These are phyloP conservation scores for Anagyrus pseudococci DNA, from an alignment of 2,888 invertebrate genomes.

Conservation along the genomic window DNA sequence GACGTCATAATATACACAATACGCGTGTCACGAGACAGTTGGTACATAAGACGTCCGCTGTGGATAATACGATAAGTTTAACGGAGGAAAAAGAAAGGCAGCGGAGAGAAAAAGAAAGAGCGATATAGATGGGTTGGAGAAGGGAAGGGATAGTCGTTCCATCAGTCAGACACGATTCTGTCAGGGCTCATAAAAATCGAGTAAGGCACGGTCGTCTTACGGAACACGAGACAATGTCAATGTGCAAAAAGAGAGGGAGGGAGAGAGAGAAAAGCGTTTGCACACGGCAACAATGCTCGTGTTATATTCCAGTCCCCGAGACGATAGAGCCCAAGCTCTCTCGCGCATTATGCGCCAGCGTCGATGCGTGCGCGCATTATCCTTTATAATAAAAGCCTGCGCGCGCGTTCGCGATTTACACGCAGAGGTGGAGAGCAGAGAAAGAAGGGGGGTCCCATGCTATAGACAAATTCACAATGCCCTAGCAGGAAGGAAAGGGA, in stretches of 20 bases:
- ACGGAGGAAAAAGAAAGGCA: too few relatives aligned
- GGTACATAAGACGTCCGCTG: too few relatives aligned
- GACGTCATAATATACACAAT: too few relatives aligned
- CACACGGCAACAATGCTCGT: constrained; percentile 27
- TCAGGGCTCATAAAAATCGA: constrained; percentile 8
- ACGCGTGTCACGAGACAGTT: too few relatives aligned
- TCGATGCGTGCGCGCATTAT: not conserved
- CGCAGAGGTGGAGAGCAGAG: constrained; percentile 5
- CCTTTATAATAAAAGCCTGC: constrained; percentile 13
- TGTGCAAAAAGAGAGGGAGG: too few relatives aligned
- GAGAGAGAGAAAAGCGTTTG: too few relatives aligned
- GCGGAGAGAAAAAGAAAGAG: too few relatives aligned
- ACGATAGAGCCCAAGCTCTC: not conserved
- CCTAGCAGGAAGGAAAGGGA: too few relatives aligned
- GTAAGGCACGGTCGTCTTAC: not conserved
- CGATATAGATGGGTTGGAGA: too few relatives aligned
- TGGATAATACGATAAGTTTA: too few relatives aligned
- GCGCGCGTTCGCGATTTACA: constrained; percentile 16
- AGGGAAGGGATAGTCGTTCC: not conserved
- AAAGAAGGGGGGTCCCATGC: constrained; percentile 5
- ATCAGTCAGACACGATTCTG: not conserved
- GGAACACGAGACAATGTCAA: constrained; percentile 16
- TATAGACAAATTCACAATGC: constrained; percentile 25
- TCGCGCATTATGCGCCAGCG: not conserved
- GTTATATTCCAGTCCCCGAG: constrained; percentile 8